Evolutionary conservation across 2,113 vertebrate genomes (phyloP), one percentile per base, ranked within the genome.

Genomic region (Xyrauchen texanus): DNA sequence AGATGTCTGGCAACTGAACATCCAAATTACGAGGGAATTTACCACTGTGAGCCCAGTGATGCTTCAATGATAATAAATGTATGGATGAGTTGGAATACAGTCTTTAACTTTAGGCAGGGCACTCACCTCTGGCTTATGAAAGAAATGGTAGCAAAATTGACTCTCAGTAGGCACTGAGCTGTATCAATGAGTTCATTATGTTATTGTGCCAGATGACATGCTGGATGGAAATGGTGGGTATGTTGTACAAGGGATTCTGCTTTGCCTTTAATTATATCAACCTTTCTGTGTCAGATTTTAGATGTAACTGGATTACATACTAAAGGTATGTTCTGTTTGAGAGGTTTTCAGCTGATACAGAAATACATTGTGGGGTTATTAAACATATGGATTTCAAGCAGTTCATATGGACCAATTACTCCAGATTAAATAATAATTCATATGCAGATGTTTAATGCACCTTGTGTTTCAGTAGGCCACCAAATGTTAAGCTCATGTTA

Each of bases 61-160:
- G 60, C 45, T 66, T 51, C 7, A 21, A 80, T 69, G 46, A 80
- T 79, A 60, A 70, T 71, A 10, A 80, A 83, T 67, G n/a, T 46
- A 7, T n/a, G 53, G 60, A 51, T 55, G 71, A 15, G 51, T 44
- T 63, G 47, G 58, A 34, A 49, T 34, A 42, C 58, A 7, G 1
- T 34, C 46, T 42, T 75, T 4, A 16, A 34, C 72, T 75, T 51
- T 15, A 74, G 16, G 46, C 45, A 6, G 46, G 51, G 15, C 11
- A 0, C 72, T 51, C 46, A 63, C 72, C 72, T 63, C 58, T 51
- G 42, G 42, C 11, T 63, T 42, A 63, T 13, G 58, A 75, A 63
- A 75, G 60, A 63, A 74, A 75, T n/a, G 15, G 45, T 2, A 34
- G 72, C 60, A 75, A 63, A 75, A 75, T 75, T 75, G 72, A 46